A percentile compares a stretch with the other conserved stretches of the same genome.
Evolutionary conservation across 2,888 invertebrate species (phyloP).

Genomic region (Malthinus flaveolus): DNA sequence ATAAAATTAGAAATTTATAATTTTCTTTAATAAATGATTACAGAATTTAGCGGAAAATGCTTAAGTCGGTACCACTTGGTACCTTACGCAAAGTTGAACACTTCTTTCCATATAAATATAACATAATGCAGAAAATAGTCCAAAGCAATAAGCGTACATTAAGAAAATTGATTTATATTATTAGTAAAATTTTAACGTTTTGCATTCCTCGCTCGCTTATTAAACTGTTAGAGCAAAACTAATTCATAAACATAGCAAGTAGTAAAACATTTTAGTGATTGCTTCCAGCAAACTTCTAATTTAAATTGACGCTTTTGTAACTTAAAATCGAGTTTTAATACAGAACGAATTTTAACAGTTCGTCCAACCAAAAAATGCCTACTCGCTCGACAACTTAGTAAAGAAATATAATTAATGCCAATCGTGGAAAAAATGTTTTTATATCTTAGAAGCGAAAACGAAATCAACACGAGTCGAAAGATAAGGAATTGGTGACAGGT

Average conservation of each 20-base stretch:
- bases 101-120: conserved; percentile 21
- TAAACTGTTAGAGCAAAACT: too few species aligned
- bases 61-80: conserved; percentile 28
- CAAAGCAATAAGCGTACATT: conserved; percentile 14
- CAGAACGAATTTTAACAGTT: too few species aligned
- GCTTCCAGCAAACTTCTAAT: too few species aligned
- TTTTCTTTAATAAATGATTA: conserved; percentile 31
- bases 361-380: too few species aligned
- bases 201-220: too few species aligned
- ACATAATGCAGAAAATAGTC: conserved; percentile 24
- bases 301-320: too few species aligned
- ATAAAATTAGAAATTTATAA: conserved; percentile 20
- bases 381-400: too few species aligned
- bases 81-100: conserved; percentile 20
- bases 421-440: neutral
- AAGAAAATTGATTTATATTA: conserved; percentile 16
- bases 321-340: too few species aligned
- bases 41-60: conserved; percentile 26
- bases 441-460: neutral
- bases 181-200: conserved; percentile 13
- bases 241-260: too few species aligned
- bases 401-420: too few species aligned
- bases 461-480: conserved; percentile 24
- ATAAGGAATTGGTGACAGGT: conserved; percentile 23
- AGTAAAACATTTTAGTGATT: too few species aligned